phyloP scores from a whole-genome alignment of 2,888 invertebrate genomes.

The Dryococelus australis region DNA sequence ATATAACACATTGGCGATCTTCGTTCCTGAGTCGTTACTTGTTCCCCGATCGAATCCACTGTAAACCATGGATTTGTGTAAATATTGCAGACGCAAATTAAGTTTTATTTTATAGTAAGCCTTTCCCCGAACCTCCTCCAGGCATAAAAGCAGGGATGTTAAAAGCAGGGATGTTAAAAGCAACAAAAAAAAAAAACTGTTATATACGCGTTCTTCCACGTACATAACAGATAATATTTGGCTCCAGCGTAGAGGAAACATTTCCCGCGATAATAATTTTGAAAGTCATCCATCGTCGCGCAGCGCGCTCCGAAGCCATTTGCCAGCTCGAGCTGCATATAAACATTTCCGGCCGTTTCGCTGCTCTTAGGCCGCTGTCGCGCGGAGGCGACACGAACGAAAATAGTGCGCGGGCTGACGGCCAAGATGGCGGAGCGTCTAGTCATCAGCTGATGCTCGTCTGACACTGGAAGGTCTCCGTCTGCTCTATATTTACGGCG shows the following conservation, averaged over 20 bases:
- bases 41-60: too few relatives aligned
- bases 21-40: too few relatives aligned
- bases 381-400: neutral
- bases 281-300: neutral
- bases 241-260: neutral
- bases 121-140: too few relatives aligned
- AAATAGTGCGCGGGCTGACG: slow-evolving; percentile 20
- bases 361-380: neutral
- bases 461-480: slow-evolving; percentile 13
- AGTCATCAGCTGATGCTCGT: slow-evolving; percentile 28
- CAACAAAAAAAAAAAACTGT: too few relatives aligned
- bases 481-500: slow-evolving; percentile 22
- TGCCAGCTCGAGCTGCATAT: neutral
- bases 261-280: neutral
- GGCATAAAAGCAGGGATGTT: too few relatives aligned
- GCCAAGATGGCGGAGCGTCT: slow-evolving; percentile 27
- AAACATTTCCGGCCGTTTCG: neutral
- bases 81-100: too few relatives aligned
- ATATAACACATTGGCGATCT: too few relatives aligned
- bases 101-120: too few relatives aligned
- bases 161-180: too few relatives aligned
- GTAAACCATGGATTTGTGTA: too few relatives aligned
- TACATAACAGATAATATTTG: too few relatives aligned
- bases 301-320: neutral
- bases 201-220: too few relatives aligned